These are phyloP conservation scores for Pangasius macronema DNA, from an alignment of 2,797 vertebrate genomes.

Conservation along the genomic window DNA sequence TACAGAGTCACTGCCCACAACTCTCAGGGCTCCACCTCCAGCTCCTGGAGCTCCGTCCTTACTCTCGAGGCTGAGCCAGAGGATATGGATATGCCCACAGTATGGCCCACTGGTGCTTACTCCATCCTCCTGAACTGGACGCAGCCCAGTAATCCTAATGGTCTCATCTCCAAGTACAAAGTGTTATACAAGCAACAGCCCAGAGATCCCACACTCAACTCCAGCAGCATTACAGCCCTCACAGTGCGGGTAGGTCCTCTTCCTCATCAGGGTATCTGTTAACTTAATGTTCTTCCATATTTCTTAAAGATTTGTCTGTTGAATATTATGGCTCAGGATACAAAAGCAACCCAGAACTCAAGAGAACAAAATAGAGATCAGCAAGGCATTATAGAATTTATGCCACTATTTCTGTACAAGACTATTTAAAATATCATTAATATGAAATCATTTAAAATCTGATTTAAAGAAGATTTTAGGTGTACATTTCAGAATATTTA, in stretches of 20 bases:
- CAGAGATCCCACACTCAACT: slow-evolving; percentile 75
- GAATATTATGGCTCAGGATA: no score
- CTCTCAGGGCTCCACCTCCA: slow-evolving; percentile 78
- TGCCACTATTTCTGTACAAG: neutral
- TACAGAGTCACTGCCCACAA: slow-evolving; percentile 81
- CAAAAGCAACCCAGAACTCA: neutral
- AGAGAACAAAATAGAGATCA: neutral
- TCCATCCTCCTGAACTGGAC: slow-evolving; percentile 81
- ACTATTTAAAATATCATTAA: neutral
- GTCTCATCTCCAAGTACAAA: slow-evolving; percentile 80
- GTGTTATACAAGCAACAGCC: slow-evolving; percentile 79
- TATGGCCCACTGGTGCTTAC: slow-evolving; percentile 72
- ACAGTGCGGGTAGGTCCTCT: slow-evolving; percentile 82
- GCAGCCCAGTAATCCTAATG: slow-evolving; percentile 79
- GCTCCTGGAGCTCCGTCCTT: slow-evolving; percentile 76
- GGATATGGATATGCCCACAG: slow-evolving; percentile 76
- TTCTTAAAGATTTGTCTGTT: neutral
- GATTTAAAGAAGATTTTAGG: neutral
- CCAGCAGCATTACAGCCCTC: slow-evolving; percentile 75
- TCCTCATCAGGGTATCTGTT: neutral
- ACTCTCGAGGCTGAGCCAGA: slow-evolving; percentile 82
- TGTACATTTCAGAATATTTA: neutral
- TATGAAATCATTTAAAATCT: neutral
- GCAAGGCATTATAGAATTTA: neutral
- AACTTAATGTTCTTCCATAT: no score